Evolutionary conservation across 1,140 invertebrate species (phyloP), one percentile per base, ranked within the genome.

Genomic region (Laodelphax striatellus): DNA sequence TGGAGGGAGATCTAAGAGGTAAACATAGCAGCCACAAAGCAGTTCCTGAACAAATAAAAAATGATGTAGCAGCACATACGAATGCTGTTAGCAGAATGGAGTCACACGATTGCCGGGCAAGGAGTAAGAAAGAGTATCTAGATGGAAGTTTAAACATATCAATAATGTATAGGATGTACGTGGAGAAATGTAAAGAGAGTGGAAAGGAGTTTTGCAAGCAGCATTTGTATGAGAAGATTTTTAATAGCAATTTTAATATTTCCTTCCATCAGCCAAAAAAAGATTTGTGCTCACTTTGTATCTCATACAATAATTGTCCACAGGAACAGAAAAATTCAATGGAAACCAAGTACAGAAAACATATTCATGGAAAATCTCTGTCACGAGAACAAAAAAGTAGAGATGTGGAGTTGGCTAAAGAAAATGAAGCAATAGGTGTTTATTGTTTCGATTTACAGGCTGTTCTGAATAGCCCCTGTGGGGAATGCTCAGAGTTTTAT

Each of bases 401-500:
- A 28, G 19, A 52, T 17, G n/a, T n/a, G 21, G 57, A 46, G n/a
- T 21, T 21, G 38, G 22, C n/a, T 13, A 46, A 58, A 52, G 43
- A 14, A 16, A 52, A 58, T 28, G 16, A 31, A 34, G 50, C 3
- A 5, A 24, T 24, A 10, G 17, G 44, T 6, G 57, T 58, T 52
- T 42, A 42, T 21, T 58, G 57, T 34, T 58, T 21, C 19, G 57
- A 58, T 50, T 28, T 58, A 58, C 57, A 58, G 16, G 57, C 57
- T 21, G 43, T 44, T 46, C 50, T 58, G 22, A 42, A 42, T 24
- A 28, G 44, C 19, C 57, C 44, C 21, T 50, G 21, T 19, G 43
- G 57, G 31, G 52, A 69, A 22, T 57, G 60, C 21, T 66, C 63
- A 19, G 19, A 46, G 31, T 62, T 64, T 57, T 68, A 66, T 62